Evolutionary conservation across 2,113 vertebrate species (phyloP).

Genomic region (Chelonoidis abingdonii): DNA sequence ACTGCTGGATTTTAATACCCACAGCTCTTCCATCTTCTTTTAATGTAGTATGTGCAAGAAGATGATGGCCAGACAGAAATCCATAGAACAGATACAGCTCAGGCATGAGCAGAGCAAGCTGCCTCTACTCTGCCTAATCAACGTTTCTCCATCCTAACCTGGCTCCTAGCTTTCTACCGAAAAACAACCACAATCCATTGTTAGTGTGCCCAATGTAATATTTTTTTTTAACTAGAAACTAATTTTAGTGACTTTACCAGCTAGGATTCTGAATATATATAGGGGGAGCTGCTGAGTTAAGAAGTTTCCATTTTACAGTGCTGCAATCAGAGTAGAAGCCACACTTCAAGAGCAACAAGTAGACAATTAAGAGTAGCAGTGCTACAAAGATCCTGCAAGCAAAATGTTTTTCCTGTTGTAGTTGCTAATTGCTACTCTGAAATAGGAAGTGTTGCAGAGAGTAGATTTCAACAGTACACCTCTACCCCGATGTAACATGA

Average conservation of each 20-base stretch:
- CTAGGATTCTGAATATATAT: not conserved
- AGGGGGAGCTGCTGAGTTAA: not conserved
- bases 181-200: conserved; percentile 37
- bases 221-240: conserved; percentile 56
- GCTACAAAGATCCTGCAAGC: not conserved
- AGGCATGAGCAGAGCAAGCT: not conserved
- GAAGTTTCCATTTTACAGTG: not conserved
- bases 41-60: conserved; percentile 11
- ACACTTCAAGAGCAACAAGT: not conserved
- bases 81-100: not conserved
- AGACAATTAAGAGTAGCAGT: not conserved
- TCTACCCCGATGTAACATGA: too few relatives aligned
- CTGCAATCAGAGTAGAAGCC: not conserved
- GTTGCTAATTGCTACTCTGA: not conserved
- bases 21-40: not conserved
- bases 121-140: not conserved
- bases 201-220: conserved; percentile 1
- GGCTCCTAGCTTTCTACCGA: conserved; percentile 14
- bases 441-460: not conserved
- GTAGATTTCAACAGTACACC: not conserved
- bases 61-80: not conserved
- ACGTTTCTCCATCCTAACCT: not conserved
- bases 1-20: conserved; percentile 22
- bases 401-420: not conserved
- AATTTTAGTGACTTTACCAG: not conserved